Evolutionary conservation across 2,113 vertebrate species (phyloP).

Genomic region (Xenopus laevis): DNA sequence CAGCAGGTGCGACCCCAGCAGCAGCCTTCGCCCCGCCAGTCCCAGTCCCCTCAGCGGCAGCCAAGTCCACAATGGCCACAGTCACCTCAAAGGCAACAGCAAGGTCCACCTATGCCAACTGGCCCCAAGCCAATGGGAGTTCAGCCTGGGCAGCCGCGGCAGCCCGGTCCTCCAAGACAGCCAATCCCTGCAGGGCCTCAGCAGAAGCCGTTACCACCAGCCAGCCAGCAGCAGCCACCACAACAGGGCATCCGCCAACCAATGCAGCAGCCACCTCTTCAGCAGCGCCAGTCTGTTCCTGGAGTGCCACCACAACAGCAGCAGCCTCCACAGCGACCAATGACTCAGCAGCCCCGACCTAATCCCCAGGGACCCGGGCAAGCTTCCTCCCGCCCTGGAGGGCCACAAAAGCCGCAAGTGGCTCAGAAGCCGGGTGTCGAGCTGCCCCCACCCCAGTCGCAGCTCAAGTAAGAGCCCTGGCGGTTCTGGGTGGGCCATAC

Average conservation of each 20-base stretch:
- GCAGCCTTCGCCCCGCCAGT: conserved; percentile 62
- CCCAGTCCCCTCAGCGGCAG: conserved; percentile 39
- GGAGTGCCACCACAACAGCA: conserved; percentile 54
- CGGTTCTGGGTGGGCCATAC: conserved; percentile 24
- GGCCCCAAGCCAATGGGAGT: conserved; percentile 52
- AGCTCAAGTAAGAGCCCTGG: conserved; percentile 75
- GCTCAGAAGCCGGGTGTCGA: conserved; percentile 79
- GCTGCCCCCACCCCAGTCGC: conserved; percentile 65
- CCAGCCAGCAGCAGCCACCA: conserved; percentile 51
- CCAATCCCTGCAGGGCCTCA: conserved; percentile 65
- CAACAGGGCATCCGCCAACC: conserved; percentile 48
- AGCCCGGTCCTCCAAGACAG: conserved; percentile 63
- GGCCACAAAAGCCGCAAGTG: conserved; percentile 70
- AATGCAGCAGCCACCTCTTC: conserved; percentile 43
- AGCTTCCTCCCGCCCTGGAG: conserved; percentile 62
- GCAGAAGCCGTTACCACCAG: conserved; percentile 67
- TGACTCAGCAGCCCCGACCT: conserved; percentile 81
- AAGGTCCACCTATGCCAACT: conserved; percentile 72
- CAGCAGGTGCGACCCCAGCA: conserved; percentile 60
- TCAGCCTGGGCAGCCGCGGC: conserved; percentile 71
- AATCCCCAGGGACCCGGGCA: conserved; percentile 61
- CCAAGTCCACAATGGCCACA: conserved; percentile 52
- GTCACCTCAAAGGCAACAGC: conserved; percentile 54
- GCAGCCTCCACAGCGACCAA: conserved; percentile 57
- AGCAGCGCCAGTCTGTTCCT: conserved; percentile 51